These are phyloP conservation scores for Gadopsis bispinosus DNA, from an alignment of 2,797 vertebrate species.

Conservation along the genomic window DNA sequence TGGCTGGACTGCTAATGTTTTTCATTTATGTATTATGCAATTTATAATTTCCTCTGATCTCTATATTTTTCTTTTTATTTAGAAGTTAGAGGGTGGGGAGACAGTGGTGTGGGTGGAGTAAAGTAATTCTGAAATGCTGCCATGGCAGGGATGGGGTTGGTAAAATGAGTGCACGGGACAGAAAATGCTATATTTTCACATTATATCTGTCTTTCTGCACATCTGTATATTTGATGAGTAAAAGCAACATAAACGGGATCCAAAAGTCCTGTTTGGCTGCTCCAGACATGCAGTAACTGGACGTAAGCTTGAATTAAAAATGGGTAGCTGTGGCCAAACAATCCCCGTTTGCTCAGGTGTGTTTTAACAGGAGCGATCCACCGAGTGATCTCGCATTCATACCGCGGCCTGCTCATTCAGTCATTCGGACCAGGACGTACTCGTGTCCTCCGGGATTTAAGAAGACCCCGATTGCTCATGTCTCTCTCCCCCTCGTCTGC, in stretches of 20 bases:
- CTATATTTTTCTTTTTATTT: background rate
- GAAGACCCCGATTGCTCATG: background rate
- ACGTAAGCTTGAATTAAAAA: background rate
- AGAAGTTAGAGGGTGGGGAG: background rate
- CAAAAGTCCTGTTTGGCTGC: background rate
- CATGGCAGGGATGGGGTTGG: background rate
- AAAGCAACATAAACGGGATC: background rate
- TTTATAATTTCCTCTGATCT: background rate
- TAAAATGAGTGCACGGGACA: background rate
- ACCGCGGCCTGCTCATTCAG: slow-evolving; percentile 38
- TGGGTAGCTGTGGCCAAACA: background rate
- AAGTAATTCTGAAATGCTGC: background rate
- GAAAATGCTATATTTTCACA: background rate
- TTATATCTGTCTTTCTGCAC: background rate
- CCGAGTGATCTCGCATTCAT: slow-evolving; percentile 31
- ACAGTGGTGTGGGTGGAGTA: background rate
- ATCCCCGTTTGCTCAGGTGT: slow-evolving; percentile 35
- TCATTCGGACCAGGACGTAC: slow-evolving; percentile 28
- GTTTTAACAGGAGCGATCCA: slow-evolving; percentile 12
- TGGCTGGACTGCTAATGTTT: background rate
- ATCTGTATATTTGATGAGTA: background rate
- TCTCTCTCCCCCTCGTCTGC: slow-evolving; percentile 20
- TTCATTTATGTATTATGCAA: too few species aligned
- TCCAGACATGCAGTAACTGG: background rate
- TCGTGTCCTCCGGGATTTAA: slow-evolving; percentile 40